Percentiles rank a stretch among this genome's conserved stretches.
Conservation (phyloP, 2,113 vertebrate species). For the Calidris pygmaea region DNA sequence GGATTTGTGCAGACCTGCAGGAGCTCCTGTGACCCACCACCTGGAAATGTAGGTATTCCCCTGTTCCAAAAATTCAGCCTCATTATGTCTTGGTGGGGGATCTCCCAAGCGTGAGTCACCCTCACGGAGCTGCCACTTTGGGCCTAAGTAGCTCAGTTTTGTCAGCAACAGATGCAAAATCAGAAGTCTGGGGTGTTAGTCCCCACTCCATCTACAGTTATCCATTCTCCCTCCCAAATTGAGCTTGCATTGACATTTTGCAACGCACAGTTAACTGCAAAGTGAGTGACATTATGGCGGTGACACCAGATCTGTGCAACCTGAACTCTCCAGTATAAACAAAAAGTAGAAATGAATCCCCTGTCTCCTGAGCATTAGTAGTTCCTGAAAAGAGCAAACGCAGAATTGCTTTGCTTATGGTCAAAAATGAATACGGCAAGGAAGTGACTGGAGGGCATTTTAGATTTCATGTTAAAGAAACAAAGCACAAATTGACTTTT, state of each 20-base stretch:
- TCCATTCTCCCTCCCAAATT: background rate
- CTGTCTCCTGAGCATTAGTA: background rate
- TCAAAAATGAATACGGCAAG: background rate
- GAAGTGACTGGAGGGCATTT: conserved; percentile 25
- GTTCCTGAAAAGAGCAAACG: conserved; percentile 26
- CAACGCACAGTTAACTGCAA: background rate
- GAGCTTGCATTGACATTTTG: background rate
- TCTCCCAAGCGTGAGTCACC: background rate
- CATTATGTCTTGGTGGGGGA: background rate
- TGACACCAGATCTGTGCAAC: background rate
- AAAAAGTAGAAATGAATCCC: background rate
- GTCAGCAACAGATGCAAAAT: background rate
- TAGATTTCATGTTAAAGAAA: conserved; percentile 28
- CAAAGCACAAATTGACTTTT: conserved; percentile 59
- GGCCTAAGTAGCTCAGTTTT: background rate
- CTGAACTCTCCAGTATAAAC: background rate
- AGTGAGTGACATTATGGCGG: background rate
- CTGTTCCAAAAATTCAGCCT: background rate
- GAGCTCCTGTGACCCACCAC: background rate
- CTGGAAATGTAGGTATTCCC: background rate
- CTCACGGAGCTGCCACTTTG: background rate
- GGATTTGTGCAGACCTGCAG: background rate
- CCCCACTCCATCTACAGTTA: background rate
- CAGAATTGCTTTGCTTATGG: conserved; percentile 12
- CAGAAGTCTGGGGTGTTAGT: background rate